phyloP scores from a whole-genome alignment of 2,113 vertebrate genomes.

The Oncorhynchus nerka region DNA sequence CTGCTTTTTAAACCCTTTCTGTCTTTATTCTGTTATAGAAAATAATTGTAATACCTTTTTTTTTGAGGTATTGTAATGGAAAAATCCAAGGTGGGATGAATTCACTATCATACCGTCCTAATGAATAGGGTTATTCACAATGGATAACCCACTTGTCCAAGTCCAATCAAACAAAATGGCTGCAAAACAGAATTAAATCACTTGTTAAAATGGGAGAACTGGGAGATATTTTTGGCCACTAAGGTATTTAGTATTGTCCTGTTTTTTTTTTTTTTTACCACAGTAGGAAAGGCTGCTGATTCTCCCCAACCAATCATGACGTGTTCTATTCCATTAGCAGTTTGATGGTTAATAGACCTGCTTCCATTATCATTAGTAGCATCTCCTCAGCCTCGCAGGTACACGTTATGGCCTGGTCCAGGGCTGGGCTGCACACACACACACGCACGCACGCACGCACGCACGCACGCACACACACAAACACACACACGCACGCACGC shows the following conservation, averaged over 20 bases:
- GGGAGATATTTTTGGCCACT: neutral
- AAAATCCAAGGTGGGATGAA: neutral
- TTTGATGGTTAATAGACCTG: slow-evolving; percentile 78
- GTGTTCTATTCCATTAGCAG: slow-evolving; percentile 75
- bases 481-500: no score
- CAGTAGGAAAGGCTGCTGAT: slow-evolving; percentile 65
- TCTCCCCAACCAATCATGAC: slow-evolving; percentile 62
- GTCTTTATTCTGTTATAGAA: no score
- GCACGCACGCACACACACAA: no score
- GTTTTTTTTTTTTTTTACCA: neutral
- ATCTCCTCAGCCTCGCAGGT: slow-evolving; percentile 74
- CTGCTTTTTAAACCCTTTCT: slow-evolving; percentile 13
- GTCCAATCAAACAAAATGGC: neutral
- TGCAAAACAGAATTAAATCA: neutral
- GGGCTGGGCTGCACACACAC: slow-evolving; percentile 67
- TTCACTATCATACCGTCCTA: neutral
- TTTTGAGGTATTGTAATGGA: no score
- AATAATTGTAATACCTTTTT: no score
- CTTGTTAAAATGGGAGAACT: neutral
- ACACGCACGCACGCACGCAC: no score
- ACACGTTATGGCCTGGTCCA: slow-evolving; percentile 71
- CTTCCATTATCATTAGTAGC: slow-evolving; percentile 87
- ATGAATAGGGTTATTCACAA: slow-evolving; percentile 9
- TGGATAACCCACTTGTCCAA: neutral
- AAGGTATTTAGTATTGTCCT: neutral